These are phyloP conservation scores for Lanistes nyassanus DNA, from an alignment of 1,140 invertebrate species.

Conservation along the genomic window DNA sequence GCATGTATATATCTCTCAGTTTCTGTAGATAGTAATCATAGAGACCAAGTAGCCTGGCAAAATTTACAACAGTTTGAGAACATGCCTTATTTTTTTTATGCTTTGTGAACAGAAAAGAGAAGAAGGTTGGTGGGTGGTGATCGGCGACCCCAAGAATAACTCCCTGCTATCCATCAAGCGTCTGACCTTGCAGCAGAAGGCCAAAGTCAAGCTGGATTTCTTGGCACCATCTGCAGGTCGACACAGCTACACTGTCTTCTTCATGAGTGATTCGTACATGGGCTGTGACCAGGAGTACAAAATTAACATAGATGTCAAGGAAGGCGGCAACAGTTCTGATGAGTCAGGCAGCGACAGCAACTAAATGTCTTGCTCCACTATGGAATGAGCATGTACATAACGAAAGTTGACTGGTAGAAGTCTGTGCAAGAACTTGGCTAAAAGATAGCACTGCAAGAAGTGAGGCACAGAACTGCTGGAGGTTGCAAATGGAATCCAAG, in stretches of 20 bases:
- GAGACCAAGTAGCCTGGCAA: too few relatives aligned
- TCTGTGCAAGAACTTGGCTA: too few relatives aligned
- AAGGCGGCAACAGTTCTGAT: constrained; percentile 64
- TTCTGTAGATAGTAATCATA: too few relatives aligned
- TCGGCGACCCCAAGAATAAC: constrained; percentile 95
- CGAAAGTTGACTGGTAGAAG: too few relatives aligned
- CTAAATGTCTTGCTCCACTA: neutral
- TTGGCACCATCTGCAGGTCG: constrained; percentile 82
- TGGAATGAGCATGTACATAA: too few relatives aligned
- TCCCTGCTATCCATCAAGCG: constrained; percentile 96
- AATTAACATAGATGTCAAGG: constrained; percentile 79
- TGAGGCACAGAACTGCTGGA: too few relatives aligned
- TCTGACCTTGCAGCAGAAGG: constrained; percentile 91
- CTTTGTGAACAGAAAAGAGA: constrained; percentile 81
- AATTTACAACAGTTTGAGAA: too few relatives aligned
- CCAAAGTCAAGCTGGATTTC: constrained; percentile 95
- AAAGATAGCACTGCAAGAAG: too few relatives aligned
- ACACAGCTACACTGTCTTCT: constrained; percentile 94
- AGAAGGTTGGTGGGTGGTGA: constrained; percentile 99
- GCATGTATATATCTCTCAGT: too few relatives aligned
- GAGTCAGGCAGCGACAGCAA: constrained; percentile 62
- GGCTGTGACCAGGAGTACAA: constrained; percentile 84
- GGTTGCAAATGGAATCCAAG: too few relatives aligned
- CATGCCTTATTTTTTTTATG: constrained; percentile 13
- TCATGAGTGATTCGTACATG: constrained; percentile 98